Percentiles rank a stretch among this genome's conserved stretches.
These are phyloP conservation scores for Wasmannia auropunctata DNA, from an alignment of 1,140 invertebrate species.

Conservation along the genomic window DNA sequence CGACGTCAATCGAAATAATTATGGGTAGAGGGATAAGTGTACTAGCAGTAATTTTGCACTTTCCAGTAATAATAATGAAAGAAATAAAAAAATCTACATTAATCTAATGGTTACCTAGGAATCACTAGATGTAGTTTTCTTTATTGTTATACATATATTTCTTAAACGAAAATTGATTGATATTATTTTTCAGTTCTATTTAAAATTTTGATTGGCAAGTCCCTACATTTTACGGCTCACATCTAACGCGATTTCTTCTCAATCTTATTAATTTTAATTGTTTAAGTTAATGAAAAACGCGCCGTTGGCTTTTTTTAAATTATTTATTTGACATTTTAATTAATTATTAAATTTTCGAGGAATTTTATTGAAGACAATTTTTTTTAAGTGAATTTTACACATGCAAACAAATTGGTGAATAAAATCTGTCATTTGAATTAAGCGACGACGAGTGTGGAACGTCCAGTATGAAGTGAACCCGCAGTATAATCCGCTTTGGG, in stretches of 20 bases:
- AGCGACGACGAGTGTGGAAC: neutral
- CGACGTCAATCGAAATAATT: conserved; percentile 26
- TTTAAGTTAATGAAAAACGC: neutral
- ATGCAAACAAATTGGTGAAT: neutral
- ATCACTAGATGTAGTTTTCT: neutral
- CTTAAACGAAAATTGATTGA: neutral
- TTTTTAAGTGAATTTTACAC: neutral
- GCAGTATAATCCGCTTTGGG: neutral
- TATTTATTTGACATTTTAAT: neutral
- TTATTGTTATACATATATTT: neutral
- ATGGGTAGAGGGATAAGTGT: neutral
- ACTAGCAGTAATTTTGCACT: neutral
- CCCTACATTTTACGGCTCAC: neutral
- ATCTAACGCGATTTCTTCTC: neutral
- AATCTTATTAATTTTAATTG: neutral
- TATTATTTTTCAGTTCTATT: neutral
- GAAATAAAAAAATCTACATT: neutral
- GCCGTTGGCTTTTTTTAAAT: neutral
- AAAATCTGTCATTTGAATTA: neutral
- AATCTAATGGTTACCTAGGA: neutral
- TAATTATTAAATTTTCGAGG: neutral
- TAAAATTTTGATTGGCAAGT: neutral
- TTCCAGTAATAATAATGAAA: neutral
- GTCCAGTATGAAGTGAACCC: neutral
- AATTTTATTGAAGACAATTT: neutral